phyloP scores from a whole-genome alignment of 2,888 invertebrate genomes.

The Platycnemis pennipes region DNA sequence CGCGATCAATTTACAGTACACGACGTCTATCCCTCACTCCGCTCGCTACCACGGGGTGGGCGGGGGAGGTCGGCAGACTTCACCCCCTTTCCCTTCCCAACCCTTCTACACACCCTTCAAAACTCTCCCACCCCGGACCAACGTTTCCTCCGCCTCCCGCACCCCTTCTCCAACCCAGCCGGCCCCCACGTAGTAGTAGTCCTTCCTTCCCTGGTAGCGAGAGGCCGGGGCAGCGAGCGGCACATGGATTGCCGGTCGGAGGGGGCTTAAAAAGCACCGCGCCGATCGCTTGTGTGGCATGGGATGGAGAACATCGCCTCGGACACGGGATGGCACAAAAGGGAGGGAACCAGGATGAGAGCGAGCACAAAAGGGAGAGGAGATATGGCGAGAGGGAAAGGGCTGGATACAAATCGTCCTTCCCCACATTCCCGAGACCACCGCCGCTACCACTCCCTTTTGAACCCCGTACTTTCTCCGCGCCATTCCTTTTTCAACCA shows the following conservation, averaged over 20 bases:
- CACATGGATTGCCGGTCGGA: slow-evolving; percentile 71
- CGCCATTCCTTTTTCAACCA: neutral
- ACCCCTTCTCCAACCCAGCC: neutral
- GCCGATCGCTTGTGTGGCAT: neutral
- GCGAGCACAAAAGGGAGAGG: slow-evolving; percentile 61
- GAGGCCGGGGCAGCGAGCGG: slow-evolving; percentile 72
- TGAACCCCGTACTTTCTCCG: slow-evolving; percentile 20
- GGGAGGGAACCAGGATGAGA: slow-evolving; percentile 68
- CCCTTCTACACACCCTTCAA: no score
- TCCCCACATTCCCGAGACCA: neutral
- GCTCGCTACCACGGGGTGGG: no score
- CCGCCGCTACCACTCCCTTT: slow-evolving; percentile 8
- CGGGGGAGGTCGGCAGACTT: neutral
- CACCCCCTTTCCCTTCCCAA: neutral
- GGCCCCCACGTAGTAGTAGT: neutral
- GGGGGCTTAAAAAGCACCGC: slow-evolving; percentile 26
- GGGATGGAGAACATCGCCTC: neutral
- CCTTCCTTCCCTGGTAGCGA: neutral
- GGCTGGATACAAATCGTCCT: slow-evolving; percentile 9
- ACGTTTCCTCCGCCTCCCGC: neutral
- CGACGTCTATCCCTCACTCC: neutral
- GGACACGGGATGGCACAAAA: slow-evolving; percentile 19
- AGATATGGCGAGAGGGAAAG: neutral
- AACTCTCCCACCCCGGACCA: neutral
- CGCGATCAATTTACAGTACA: slow-evolving; percentile 43